These are phyloP conservation scores for Acanthornis magna DNA, from an alignment of 2,797 vertebrate genomes.

Conservation along the genomic window DNA sequence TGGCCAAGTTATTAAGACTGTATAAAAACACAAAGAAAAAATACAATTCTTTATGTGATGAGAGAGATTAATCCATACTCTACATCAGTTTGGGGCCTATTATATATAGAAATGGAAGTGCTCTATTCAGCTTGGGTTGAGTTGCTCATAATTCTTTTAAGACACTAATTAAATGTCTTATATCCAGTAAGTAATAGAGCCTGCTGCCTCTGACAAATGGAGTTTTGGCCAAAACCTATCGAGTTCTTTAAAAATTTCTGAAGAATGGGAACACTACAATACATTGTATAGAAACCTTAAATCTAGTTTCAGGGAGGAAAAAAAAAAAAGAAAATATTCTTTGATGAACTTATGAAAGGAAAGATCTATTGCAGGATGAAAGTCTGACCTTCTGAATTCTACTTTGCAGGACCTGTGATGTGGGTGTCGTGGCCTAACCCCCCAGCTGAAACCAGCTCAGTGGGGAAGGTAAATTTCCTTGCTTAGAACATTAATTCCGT, in stretches of 20 bases:
- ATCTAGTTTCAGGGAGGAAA: background rate
- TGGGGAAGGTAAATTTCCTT: constrained; percentile 7
- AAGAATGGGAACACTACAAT: constrained; percentile 35
- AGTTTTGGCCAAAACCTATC: constrained; percentile 24
- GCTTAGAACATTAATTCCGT: background rate
- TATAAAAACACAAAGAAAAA: constrained; percentile 20
- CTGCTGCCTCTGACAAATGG: constrained; percentile 46
- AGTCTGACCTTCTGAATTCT: constrained; percentile 21
- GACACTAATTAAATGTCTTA: constrained; percentile 60
- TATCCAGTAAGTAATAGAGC: constrained; percentile 41
- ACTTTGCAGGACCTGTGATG: background rate
- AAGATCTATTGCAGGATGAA: constrained; percentile 22
- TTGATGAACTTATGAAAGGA: constrained; percentile 34
- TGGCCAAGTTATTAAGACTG: background rate
- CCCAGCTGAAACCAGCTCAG: background rate
- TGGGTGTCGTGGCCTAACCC: background rate
- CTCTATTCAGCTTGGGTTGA: constrained; percentile 39
- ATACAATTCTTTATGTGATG: background rate
- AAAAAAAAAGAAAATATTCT: background rate
- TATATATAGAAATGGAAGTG: constrained; percentile 32
- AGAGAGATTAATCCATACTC: constrained; percentile 14
- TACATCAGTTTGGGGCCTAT: constrained; percentile 5
- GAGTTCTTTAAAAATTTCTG: constrained; percentile 21
- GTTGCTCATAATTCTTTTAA: constrained; percentile 58
- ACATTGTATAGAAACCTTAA: constrained; percentile 42